Evolutionary conservation across 1,140 invertebrate species (phyloP), one percentile per base, ranked within the genome.

Genomic region (Drosophila triauraria): DNA sequence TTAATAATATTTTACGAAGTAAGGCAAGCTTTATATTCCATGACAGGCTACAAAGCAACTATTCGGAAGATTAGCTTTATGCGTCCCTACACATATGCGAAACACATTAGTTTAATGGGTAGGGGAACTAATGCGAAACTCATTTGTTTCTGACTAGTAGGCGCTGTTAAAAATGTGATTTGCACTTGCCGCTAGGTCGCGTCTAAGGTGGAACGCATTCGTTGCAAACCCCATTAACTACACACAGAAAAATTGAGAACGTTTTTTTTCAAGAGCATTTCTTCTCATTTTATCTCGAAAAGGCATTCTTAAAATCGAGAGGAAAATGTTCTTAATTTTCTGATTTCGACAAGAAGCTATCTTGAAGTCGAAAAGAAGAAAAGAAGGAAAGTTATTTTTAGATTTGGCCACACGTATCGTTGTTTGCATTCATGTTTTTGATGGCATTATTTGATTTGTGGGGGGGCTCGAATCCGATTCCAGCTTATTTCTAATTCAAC

Each of bases 151-250:
- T 64, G 17, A 20, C 46, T 62, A 43, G 32, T 50, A 64, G 17
- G 17, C 27, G 35, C 25, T 46, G 40, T n/a, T 65, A 10, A 48
- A 61, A 23, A 4, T 32, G 25, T 42, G n/a, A 32, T 32, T 63
- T 42, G 35, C 44, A 7, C 27, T 50, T 32, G 32, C 32, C 10
- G 61, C 61, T 23, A 43, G 25, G 25, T 59, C 13, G 61, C 58
- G 27, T 40, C 23, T 3, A 63, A 57, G 64, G 51, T 70, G 65
- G 51, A 70, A 58, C 62, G 47, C 56, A 77, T 84, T 65, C 59
- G 64, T 50, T 58, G 51, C 59, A 58, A 38, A 54, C 20, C 35
- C 17, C 44, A 27, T 47, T n/a, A 50, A 23, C 23, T 56, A 60
- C 64, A 20, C 20, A 0, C 20, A 20, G 20, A 20, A 20, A 20